Conservation (phyloP, 2,113 vertebrate species). For the Saccopteryx leptura region DNA sequence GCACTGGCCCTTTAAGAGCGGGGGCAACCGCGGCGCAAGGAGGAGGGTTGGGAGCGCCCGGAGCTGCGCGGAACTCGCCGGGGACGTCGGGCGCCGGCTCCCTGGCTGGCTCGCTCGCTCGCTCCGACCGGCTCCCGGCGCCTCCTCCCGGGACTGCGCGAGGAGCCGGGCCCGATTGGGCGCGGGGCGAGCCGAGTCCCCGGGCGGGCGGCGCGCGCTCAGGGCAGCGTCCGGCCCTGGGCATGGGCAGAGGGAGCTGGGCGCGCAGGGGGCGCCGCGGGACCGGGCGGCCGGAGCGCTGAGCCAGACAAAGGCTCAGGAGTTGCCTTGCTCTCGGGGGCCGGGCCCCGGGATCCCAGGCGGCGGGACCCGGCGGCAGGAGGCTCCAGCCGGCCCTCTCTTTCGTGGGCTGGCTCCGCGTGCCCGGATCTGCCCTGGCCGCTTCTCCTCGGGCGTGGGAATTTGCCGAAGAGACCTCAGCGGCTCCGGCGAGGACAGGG, state of each 20-base stretch:
- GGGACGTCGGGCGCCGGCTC: constrained; percentile 74
- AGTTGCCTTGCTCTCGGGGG: constrained; percentile 70
- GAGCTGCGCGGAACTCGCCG: constrained; percentile 74
- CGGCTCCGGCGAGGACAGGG: neutral
- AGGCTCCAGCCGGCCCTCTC: neutral
- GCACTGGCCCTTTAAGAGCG: constrained; percentile 82
- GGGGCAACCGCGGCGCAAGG: constrained; percentile 31
- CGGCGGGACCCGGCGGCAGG: constrained; percentile 53
- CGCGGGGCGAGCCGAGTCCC: constrained; percentile 10
- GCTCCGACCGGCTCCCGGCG: neutral
- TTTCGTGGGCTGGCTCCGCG: constrained; percentile 15
- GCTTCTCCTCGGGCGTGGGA: constrained; percentile 58
- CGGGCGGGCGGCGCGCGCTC: constrained; percentile 47
- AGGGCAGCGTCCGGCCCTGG: constrained; percentile 60
- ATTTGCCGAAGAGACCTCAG: constrained; percentile 59
- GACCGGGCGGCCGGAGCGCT: constrained; percentile 79
- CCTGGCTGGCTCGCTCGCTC: constrained; percentile 33
- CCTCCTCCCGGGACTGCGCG: constrained; percentile 24
- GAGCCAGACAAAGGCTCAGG: constrained; percentile 83
- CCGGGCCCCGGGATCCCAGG: constrained; percentile 58
- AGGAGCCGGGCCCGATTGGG: neutral
- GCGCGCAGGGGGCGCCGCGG: constrained; percentile 79
- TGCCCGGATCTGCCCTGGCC: constrained; percentile 39
- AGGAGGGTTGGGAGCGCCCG: constrained; percentile 60
- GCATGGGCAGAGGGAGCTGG: constrained; percentile 80